These are phyloP conservation scores for Ancistrus triradiatus DNA, from an alignment of 2,113 vertebrate species.

Conservation along the genomic window DNA sequence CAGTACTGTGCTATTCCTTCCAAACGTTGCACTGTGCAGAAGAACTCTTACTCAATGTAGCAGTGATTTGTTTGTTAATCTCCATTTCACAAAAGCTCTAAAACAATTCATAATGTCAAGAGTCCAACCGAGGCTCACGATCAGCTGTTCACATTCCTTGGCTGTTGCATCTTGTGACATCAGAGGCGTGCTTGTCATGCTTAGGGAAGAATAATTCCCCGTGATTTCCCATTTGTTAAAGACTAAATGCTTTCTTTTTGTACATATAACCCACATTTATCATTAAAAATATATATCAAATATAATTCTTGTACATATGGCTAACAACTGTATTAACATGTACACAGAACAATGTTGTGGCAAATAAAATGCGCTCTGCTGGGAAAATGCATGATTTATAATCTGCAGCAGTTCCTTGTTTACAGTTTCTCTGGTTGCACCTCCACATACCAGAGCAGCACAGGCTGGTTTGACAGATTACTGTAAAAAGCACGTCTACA, in stretches of 20 bases:
- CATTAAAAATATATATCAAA: too few relatives aligned
- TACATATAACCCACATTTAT: background rate
- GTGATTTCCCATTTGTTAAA: background rate
- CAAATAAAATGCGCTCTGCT: background rate
- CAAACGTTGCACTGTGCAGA: background rate
- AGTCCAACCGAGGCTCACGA: constrained; percentile 9
- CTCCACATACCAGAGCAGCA: constrained; percentile 8
- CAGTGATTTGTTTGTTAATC: background rate
- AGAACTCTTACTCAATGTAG: background rate
- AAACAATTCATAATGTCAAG: background rate
- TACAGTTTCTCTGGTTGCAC: background rate
- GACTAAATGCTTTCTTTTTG: constrained; percentile 6
- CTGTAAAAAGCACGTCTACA: background rate
- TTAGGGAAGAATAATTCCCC: constrained; percentile 2
- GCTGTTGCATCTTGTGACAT: constrained; percentile 37
- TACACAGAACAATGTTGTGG: background rate
- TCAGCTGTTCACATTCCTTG: constrained; percentile 17
- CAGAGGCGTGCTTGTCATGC: constrained; percentile 7
- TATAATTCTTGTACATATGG: too few relatives aligned
- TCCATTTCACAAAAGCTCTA: constrained; percentile 8
- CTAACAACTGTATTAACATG: background rate
- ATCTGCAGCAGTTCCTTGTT: constrained; percentile 7
- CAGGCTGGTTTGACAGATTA: background rate
- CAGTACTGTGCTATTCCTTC: background rate
- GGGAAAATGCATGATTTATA: background rate